phyloP scores from a whole-genome alignment of 2,888 invertebrate genomes.

The Ommatoiulus sabulosus region DNA sequence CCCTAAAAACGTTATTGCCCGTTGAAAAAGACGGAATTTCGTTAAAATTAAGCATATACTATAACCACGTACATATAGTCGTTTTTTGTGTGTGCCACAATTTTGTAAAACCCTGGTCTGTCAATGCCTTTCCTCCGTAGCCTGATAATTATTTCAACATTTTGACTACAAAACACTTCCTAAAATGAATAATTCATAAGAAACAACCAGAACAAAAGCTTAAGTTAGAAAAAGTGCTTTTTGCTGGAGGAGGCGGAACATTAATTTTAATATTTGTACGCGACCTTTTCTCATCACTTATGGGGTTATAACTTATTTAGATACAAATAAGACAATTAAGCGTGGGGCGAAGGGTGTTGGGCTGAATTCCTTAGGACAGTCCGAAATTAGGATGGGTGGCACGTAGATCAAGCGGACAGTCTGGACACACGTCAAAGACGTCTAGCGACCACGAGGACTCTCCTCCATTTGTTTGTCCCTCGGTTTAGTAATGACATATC shows the following conservation, averaged over 20 bases:
- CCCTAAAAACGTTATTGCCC: no score
- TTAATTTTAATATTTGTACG: constrained; percentile 32
- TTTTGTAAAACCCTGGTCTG: background rate
- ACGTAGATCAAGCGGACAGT: background rate
- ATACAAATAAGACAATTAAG: constrained; percentile 30
- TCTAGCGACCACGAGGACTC: background rate
- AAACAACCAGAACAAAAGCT: background rate
- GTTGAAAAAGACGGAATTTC: no score
- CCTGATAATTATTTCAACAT: background rate
- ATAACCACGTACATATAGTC: no score
- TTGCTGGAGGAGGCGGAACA: background rate
- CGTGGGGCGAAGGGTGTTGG: constrained; percentile 37
- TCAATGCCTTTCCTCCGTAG: background rate
- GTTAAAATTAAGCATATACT: no score
- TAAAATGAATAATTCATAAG: background rate
- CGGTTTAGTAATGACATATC: background rate
- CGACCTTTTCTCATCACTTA: constrained; percentile 39
- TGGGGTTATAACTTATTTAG: constrained; percentile 38
- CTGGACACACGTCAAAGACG: background rate
- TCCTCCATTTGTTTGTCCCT: constrained; percentile 6
- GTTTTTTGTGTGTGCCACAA: no score
- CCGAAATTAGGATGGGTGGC: background rate
- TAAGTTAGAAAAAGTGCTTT: background rate
- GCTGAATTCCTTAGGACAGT: background rate
- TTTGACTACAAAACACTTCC: background rate